Evolutionary conservation across 35 echinoderm and acorn worm genomes (phyloP), one percentile per base, ranked within the genome.

Genomic region (Diadema setosum): DNA sequence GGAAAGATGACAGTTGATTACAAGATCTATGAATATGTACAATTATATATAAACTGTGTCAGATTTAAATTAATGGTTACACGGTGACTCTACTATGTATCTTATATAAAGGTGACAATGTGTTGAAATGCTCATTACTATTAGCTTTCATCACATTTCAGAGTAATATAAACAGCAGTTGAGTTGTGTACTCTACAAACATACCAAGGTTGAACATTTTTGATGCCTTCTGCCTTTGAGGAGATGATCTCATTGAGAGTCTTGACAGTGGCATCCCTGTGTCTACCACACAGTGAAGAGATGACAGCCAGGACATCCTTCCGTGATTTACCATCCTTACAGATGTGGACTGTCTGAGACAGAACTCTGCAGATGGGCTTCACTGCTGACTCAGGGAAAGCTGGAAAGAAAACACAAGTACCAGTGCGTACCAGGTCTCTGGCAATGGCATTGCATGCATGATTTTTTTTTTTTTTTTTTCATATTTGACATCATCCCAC

Each of bases 331-430:
- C 56, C 29, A 75, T 93, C 91, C 40, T 20, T 24, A 45, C 75
- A 93, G 17, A 52, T 26, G 17, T 56, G 26, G 3, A 93, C 48
- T 16, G 91, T 93, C 16, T 67, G 70, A 42, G 69, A 20, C 11
- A 93, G 75, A 6, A 93, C 24, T 24, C 48, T 61, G 15, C 74
- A 87, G 11, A 87, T 33, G 17, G 45, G 15, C 23, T 87, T 87
- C 31, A 82, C 56, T 18, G 46, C 91, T 67, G 42, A 55, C 44
- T 87, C 91, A 23, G 91, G 91, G 39, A 93, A 87, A 52, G 78
- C 91, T 93, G 21, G 26, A 63, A 11, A 63, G 32, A 18, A 63
- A 87, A 69, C 25, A 65, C 11, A 81, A 41, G 56, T 26, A 8
- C 1, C 12, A 42, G 5, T 58, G 42, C n/a, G 37, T 59, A 5